Percentiles rank a stretch among this genome's conserved stretches.
phyloP scores from a whole-genome alignment of 2,888 invertebrate genomes.

The Nemotelus nigrinus region DNA sequence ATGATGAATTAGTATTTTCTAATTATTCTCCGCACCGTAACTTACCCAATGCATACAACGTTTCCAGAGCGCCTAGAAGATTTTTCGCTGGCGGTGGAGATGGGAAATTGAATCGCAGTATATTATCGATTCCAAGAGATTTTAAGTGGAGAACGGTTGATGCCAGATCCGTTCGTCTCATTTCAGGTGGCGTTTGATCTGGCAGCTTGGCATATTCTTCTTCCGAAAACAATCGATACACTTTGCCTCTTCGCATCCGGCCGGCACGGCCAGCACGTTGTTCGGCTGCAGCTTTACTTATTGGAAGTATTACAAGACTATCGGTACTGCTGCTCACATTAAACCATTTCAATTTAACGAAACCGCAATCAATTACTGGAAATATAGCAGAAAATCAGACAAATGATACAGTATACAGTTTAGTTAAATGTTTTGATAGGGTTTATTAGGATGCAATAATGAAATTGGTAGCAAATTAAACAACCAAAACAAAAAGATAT shows the following conservation, averaged over 20 bases:
- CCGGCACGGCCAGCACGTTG: conserved; percentile 96
- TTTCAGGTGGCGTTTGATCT: conserved; percentile 85
- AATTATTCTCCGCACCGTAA: not conserved
- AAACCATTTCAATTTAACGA: conserved; percentile 92
- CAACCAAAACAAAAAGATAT: no score
- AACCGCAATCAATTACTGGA: conserved; percentile 93
- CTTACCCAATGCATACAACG: conserved; percentile 80
- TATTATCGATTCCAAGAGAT: conserved; percentile 92
- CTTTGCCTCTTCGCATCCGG: conserved; percentile 83
- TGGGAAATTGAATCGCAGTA: conserved; percentile 91
- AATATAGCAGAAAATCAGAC: conserved; percentile 47
- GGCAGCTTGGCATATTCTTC: conserved; percentile 77
- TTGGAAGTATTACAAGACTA: conserved; percentile 81
- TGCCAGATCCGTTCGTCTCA: conserved; percentile 88
- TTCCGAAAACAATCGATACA: conserved; percentile 85
- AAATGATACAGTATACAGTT: no score
- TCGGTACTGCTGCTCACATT: conserved; percentile 86
- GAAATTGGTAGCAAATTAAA: no score
- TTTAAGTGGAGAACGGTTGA: conserved; percentile 88
- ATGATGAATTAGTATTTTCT: no score
- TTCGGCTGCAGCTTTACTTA: conserved; percentile 87
- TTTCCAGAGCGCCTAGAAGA: conserved; percentile 84
- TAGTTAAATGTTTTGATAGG: no score
- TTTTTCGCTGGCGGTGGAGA: conserved; percentile 92
- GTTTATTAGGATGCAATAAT: no score